A percentile compares a stretch with the other conserved stretches of the same genome.
phyloP scores from a whole-genome alignment of 1,140 invertebrate genomes.

The Arion vulgaris region DNA sequence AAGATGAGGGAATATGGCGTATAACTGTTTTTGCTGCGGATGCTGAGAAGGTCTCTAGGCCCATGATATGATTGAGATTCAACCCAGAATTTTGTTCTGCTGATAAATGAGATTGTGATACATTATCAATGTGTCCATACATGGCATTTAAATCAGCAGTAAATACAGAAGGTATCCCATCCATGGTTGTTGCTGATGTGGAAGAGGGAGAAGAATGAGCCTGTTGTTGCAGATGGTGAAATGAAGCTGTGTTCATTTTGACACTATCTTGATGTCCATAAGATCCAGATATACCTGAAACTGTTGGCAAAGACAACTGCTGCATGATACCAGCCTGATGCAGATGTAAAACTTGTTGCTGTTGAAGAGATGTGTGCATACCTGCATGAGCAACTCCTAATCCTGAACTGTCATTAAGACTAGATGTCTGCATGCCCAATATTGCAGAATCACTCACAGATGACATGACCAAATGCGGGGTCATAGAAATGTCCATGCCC shows the following conservation, averaged over 20 bases:
- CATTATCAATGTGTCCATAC: conserved; percentile 27
- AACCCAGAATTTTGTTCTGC: conserved; percentile 12
- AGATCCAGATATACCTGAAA: neutral
- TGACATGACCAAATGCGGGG: neutral
- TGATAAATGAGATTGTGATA: conserved; percentile 12
- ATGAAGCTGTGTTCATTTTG: neutral
- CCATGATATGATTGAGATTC: conserved; percentile 18
- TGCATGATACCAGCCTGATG: conserved; percentile 2
- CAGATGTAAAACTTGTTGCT: conserved; percentile 10
- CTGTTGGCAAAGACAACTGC: neutral
- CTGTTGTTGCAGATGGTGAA: neutral
- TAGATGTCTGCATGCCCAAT: conserved; percentile 3
- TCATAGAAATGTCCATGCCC: neutral
- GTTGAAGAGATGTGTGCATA: conserved; percentile 10
- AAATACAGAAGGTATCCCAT: conserved; percentile 4
- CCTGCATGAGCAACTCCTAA: neutral
- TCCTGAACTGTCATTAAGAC: neutral
- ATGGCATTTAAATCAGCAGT: conserved; percentile 33
- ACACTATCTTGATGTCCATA: conserved; percentile 5
- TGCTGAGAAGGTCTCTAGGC: conserved; percentile 5
- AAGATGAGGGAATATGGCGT: conserved; percentile 12
- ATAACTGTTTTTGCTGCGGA: conserved; percentile 17
- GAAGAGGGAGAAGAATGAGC: neutral
- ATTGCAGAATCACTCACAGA: neutral
- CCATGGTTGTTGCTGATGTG: neutral